Percentiles rank a stretch among this genome's conserved stretches.
phyloP scores from a whole-genome alignment of 2,113 vertebrate species.

The Willisornis vidua region DNA sequence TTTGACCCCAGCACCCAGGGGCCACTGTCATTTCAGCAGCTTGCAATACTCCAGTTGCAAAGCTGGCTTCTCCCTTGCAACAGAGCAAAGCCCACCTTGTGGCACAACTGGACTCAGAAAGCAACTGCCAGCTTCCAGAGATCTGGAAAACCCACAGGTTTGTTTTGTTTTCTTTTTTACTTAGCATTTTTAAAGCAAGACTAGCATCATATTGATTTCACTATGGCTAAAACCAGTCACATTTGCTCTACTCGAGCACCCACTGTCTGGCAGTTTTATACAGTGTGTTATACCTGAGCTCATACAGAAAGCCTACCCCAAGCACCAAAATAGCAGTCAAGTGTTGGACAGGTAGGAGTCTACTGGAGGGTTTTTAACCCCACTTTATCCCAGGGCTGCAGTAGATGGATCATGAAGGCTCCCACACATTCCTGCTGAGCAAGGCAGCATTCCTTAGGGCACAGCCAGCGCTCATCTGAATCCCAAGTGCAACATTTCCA shows the following conservation, averaged over 20 bases:
- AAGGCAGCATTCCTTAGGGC: accelerated
- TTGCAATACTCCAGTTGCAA: accelerated
- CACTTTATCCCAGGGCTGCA: background rate
- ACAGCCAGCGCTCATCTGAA: background rate
- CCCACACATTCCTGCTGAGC: background rate
- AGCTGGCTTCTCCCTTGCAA: background rate
- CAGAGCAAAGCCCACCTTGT: background rate
- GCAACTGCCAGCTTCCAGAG: background rate
- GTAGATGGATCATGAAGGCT: accelerated
- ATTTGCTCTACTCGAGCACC: background rate
- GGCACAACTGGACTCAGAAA: background rate
- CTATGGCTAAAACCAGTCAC: background rate
- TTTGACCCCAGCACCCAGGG: accelerated
- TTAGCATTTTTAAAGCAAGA: background rate
- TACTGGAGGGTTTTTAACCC: background rate
- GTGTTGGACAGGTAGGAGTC: background rate
- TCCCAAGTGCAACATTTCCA: background rate
- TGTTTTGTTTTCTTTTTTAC: background rate
- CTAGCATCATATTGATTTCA: background rate
- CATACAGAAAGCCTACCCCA: background rate
- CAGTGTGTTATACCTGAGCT: background rate
- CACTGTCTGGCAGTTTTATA: background rate
- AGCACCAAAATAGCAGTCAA: background rate
- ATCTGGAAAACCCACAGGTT: background rate
- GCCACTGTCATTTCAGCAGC: background rate